These are phyloP conservation scores for Agrilus cyanescens DNA, from an alignment of 2,888 invertebrate genomes.

Conservation along the genomic window DNA sequence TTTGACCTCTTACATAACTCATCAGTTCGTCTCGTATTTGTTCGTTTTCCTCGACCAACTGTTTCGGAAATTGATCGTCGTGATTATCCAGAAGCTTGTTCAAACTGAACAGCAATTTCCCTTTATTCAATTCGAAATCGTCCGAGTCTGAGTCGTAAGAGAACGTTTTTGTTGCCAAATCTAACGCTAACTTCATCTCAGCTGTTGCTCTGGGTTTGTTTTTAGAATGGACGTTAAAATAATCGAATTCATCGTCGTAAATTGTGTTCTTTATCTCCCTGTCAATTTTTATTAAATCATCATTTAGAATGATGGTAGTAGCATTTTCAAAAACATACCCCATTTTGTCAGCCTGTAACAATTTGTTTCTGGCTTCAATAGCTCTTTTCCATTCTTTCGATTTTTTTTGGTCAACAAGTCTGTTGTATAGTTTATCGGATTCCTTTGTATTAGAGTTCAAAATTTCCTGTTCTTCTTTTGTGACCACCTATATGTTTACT, in stretches of 20 bases:
- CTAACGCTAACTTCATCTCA: conserved; percentile 31
- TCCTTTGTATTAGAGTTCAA: conserved; percentile 55
- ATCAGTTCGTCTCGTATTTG: conserved; percentile 14
- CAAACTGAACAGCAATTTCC: conserved; percentile 18
- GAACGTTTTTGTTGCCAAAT: conserved; percentile 29
- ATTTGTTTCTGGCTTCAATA: conserved; percentile 61
- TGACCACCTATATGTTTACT: conserved; percentile 45
- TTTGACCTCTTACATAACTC: conserved; percentile 12
- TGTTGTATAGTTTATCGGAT: conserved; percentile 52
- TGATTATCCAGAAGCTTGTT: conserved; percentile 19
- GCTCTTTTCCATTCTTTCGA: conserved; percentile 57
- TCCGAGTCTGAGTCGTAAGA: conserved; percentile 20
- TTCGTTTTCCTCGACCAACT: conserved; percentile 27
- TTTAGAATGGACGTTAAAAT: conserved; percentile 64
- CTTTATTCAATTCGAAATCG: conserved; percentile 19
- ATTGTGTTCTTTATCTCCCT: conserved; percentile 65
- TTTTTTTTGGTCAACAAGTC: conserved; percentile 47
- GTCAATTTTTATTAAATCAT: conserved; percentile 10
- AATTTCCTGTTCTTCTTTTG: conserved; percentile 56
- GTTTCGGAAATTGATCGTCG: conserved; percentile 20
- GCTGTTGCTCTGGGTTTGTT: conserved; percentile 19
- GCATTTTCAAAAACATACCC: conserved; percentile 39
- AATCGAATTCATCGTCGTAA: conserved; percentile 90
- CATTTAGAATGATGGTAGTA: conserved; percentile 1
- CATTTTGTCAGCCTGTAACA: conserved; percentile 74